Base-by-base conservation (phyloP, 2,797 vertebrate species). In the Coranthus polyacanthus region DNA sequence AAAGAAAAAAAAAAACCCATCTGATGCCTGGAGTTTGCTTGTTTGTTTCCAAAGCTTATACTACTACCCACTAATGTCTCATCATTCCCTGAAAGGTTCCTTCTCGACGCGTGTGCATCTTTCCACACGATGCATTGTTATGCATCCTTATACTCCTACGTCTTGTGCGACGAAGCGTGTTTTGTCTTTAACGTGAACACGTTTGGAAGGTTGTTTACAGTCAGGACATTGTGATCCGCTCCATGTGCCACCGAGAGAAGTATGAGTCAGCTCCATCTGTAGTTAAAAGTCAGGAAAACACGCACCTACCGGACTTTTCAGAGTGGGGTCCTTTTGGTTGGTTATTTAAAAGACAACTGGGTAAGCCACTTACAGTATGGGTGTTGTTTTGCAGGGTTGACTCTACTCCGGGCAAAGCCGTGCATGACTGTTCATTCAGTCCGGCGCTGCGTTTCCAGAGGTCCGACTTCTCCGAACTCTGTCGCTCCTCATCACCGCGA, bases 301-400 rank as follows among this genome's bases (percentile, higher is more conserved):
- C 3, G 20, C 2, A 17, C 11, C 8, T 0, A 5, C 4, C n/a
- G 4, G 2, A n/a, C 12, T 59, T 18, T 9, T 4, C 4, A 2
- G 0, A 34, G 46, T n/a, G 46, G 13, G 1, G 4, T 10, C 6
- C 2, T 36, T 36, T 3, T 2, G 5, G 2, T n/a, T 18, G 11
- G 39, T 5, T 41, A 8, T 12, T 26, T 6, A 3, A 3, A 21
- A 49, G 0, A 11, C 47, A 56, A 5, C 2, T 0, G 10, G 12
- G n/a, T 0, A 5, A 12, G 44, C n/a, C 13, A 83, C 96, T 95
- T 88, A 98, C 96, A 83, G 88, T 91, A 76, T 96, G 93, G 17
- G 96, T 97, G 92, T 94, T 93, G 86, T 96, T 95, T 2, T 49
- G 75, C 62, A 97, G 92, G 41, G 68, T 63, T 15, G 91, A 45